Percentiles rank a stretch among this genome's conserved stretches.
These are phyloP conservation scores for Anneissia japonica DNA, from an alignment of 35 echinoderm and acorn worm genomes.

Conservation along the genomic window DNA sequence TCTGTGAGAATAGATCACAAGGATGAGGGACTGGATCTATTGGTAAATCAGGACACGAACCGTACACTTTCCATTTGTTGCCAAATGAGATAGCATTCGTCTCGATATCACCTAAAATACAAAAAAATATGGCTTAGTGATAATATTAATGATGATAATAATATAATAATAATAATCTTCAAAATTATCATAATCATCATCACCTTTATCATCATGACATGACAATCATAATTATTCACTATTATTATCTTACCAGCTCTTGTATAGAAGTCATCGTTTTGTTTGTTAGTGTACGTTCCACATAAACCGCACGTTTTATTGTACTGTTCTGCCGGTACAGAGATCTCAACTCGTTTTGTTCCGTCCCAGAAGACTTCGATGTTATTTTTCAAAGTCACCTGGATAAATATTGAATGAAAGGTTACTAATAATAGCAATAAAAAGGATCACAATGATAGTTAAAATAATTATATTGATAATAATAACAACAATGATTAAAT, in stretches of 20 bases:
- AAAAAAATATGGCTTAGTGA: too few species aligned
- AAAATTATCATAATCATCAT: too few species aligned
- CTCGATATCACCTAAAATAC: slow-evolving; percentile 61
- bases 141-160: too few species aligned
- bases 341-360: slow-evolving; percentile 38
- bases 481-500: too few species aligned
- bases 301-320: slow-evolving; percentile 78
- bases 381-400: slow-evolving; percentile 61
- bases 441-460: too few species aligned
- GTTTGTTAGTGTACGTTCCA: slow-evolving; percentile 85
- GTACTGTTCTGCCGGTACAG: slow-evolving; percentile 38
- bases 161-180: too few species aligned
- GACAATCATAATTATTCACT: too few species aligned
- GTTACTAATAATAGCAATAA: too few species aligned
- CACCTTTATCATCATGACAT: too few species aligned
- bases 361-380: slow-evolving; percentile 67
- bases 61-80: slow-evolving; percentile 76
- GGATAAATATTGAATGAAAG: neutral
- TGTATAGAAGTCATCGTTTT: slow-evolving; percentile 76
- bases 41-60: slow-evolving; percentile 44
- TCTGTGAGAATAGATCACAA: slow-evolving; percentile 66
- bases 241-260: slow-evolving; percentile 50
- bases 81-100: slow-evolving; percentile 59
- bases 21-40: slow-evolving; percentile 13
- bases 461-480: too few species aligned